Evolutionary conservation across 2,113 vertebrate species (phyloP), one percentile per base, ranked within the genome.

Genomic region (Lasiurus cinereus): DNA sequence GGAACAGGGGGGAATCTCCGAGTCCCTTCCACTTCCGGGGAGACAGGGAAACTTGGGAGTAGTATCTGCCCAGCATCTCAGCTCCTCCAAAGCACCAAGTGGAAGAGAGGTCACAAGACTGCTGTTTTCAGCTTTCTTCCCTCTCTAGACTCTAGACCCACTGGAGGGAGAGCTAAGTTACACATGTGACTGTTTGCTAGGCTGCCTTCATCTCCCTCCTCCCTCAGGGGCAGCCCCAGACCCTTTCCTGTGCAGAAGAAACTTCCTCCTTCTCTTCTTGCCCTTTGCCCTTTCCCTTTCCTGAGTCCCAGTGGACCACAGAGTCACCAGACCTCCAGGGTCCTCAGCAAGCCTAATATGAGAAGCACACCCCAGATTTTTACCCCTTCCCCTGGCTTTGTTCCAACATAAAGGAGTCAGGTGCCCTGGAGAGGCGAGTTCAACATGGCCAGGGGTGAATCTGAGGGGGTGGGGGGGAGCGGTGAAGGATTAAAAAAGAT

Each of bases 291-390:
- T 46, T 59, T 33, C 0, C 31, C 66, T 21, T 33, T 83, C 70
- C 39, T n/a, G 10, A 62, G 76, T 52, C 48, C 21, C 18, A 15
- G 33, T 36, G 33, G 29, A 29, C 29, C 76, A 50, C 29, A 67
- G 82, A 48, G 27, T 85, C 84, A 83, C 22, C 43, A 79, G 7
- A 33, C 29, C 52, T 72, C 50, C 12, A 24, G 24, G 21, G n/a
- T 67, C 56, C 69, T 59, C 56, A 90, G 74, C 48, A 74, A 56
- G 7, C n/a, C 12, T 22, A 76, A 76, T 62, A n/a, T 62, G 52
- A 88, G 9, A 95, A 77, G 27, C 33, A 78, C 50, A 39, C 43
- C 29, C 22, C n/a, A 90, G 48, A 80, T 85, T 82, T 66, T 83
- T 11, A 62, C 8, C 56, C 48, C 11, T 66, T 50, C 15, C 15